Conservation (phyloP, 1,140 invertebrate genomes). For the Hypsibius dujardini region DNA sequence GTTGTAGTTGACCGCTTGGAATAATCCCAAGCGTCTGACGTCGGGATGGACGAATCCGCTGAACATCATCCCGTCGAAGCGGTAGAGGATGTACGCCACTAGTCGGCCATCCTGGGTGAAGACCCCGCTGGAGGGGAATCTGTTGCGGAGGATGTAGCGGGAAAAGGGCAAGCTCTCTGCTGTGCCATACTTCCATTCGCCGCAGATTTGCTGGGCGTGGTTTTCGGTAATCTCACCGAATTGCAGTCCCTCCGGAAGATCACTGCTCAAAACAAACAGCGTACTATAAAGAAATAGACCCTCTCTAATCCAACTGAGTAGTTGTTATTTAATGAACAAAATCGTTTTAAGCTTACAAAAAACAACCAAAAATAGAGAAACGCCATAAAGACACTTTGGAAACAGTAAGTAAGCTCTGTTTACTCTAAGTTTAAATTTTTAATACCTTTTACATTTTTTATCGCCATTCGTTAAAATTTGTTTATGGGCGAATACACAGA, state of each 20-base stretch:
- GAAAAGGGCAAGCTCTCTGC: background rate
- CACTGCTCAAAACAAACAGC: too few species aligned
- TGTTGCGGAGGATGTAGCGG: background rate
- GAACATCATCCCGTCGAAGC: background rate
- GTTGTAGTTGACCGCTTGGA: conserved; percentile 11
- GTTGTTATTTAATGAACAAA: too few species aligned
- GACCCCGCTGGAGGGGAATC: conserved; percentile 3
- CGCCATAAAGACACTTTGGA: too few species aligned
- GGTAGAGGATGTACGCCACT: conserved; percentile 8
- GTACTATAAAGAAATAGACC: too few species aligned
- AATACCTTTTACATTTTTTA: too few species aligned
- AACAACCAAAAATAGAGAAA: too few species aligned
- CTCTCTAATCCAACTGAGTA: too few species aligned
- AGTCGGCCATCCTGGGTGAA: background rate
- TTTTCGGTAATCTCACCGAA: background rate
- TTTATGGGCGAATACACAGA: too few species aligned
- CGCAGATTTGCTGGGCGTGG: background rate
- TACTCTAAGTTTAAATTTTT: too few species aligned
- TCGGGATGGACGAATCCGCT: background rate
- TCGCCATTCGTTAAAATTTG: too few species aligned
- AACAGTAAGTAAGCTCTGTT: too few species aligned
- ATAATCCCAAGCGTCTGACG: background rate
- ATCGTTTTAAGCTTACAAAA: too few species aligned
- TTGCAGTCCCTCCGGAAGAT: background rate
- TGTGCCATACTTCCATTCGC: background rate